Conservation (phyloP, 2,797 vertebrate species). For the Telmatherina bonti region DNA sequence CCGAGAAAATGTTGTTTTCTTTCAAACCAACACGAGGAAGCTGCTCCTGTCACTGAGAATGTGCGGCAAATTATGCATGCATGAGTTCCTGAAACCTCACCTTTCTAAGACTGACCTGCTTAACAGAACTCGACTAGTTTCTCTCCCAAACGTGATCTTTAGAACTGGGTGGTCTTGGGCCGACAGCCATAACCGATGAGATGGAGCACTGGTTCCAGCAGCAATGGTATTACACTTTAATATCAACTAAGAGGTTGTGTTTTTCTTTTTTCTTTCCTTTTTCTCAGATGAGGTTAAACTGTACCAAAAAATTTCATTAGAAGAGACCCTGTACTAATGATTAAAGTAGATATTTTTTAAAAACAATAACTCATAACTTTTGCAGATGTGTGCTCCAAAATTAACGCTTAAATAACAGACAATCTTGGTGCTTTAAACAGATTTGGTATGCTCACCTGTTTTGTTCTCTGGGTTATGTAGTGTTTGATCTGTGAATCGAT, state of each 20-base stretch:
- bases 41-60: constrained; percentile 60
- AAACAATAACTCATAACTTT: constrained; percentile 14
- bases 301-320: constrained; percentile 39
- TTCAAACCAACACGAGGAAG: constrained; percentile 59
- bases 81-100: constrained; percentile 45
- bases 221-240: constrained; percentile 11
- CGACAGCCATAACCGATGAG: constrained; percentile 7
- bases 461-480: constrained; percentile 40
- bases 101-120: constrained; percentile 30
- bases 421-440: constrained; percentile 51
- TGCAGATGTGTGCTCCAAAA: constrained; percentile 10
- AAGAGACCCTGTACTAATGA: constrained; percentile 23
- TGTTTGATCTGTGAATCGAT: constrained; percentile 68
- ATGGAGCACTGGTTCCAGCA: constrained; percentile 6
- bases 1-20: constrained; percentile 20
- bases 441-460: constrained; percentile 35
- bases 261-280: constrained; percentile 15
- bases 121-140: constrained; percentile 14
- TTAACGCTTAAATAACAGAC: constrained; percentile 48
- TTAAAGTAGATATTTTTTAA: constrained; percentile 2
- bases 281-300: constrained; percentile 20
- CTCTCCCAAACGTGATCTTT: constrained; percentile 13
- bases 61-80: constrained; percentile 55
- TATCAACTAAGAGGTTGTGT: constrained; percentile 20
- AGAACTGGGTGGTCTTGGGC: neutral